Percentiles rank a stretch among this genome's conserved stretches.
Evolutionary conservation across 2,888 invertebrate genomes (phyloP).

Genomic region (Azorinus chamasolen): DNA sequence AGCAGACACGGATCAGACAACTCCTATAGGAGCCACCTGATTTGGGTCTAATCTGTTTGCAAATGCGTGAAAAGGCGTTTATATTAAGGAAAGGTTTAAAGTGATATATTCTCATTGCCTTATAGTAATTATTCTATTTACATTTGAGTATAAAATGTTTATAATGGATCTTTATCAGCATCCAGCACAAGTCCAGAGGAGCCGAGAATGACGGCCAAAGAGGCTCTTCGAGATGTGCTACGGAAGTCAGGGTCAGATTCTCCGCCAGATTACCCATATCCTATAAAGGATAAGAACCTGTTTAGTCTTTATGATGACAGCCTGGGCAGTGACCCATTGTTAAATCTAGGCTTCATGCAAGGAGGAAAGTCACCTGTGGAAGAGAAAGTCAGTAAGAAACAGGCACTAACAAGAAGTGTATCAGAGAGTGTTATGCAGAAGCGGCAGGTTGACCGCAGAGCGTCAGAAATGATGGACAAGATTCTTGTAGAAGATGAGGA

Average conservation of each 20-base stretch:
- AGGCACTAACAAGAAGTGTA: slow-evolving; percentile 46
- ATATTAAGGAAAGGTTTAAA: background rate
- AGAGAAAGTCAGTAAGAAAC: slow-evolving; percentile 22
- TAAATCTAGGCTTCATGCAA: slow-evolving; percentile 68
- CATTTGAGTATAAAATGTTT: too few species aligned
- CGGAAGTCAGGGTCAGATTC: slow-evolving; percentile 76
- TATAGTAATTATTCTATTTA: background rate
- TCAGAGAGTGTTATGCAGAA: slow-evolving; percentile 51
- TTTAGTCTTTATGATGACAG: slow-evolving; percentile 73
- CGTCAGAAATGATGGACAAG: slow-evolving; percentile 55
- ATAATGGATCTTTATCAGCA: slow-evolving; percentile 53
- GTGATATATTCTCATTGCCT: background rate
- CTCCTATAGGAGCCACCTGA: too few species aligned
- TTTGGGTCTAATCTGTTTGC: too few species aligned
- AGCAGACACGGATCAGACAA: too few species aligned
- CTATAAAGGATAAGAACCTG: slow-evolving; percentile 8
- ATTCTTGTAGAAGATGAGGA: slow-evolving; percentile 45
- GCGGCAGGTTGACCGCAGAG: slow-evolving; percentile 11
- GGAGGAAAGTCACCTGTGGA: slow-evolving; percentile 31
- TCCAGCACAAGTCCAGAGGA: slow-evolving; percentile 76
- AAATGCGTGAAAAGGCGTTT: too few species aligned
- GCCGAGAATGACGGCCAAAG: slow-evolving; percentile 68
- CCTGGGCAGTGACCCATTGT: slow-evolving; percentile 73
- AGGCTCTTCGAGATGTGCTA: slow-evolving; percentile 74
- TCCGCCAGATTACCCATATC: slow-evolving; percentile 31